Evolutionary conservation across 2,797 vertebrate genomes (phyloP), one percentile per base, ranked within the genome.

Genomic region (Phalanger gymnotis): DNA sequence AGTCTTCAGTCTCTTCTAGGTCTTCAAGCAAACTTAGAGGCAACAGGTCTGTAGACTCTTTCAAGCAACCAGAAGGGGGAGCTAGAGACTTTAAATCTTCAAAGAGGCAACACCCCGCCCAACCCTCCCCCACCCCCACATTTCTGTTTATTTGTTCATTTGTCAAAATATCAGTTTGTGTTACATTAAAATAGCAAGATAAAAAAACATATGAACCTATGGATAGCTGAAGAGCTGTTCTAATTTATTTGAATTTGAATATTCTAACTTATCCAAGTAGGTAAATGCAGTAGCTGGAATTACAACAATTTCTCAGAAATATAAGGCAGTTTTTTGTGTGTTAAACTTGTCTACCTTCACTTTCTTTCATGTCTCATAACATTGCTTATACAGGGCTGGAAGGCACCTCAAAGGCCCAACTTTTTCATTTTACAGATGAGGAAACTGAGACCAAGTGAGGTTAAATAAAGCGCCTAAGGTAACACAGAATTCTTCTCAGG

Each of bases 1-100:
- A 57, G 95, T 96, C 97, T 94, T 54, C 96, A 94, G 96, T 94
- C 93, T 55, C 94, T 96, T 57, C 34, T 92, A 95, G 91, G 14
- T 92, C 97, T 95, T 96, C 94, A 94, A 96, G 95, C 3, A 16
- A 31, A 92, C 3, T n/a, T 19, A 96, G 66, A 93, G 94, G 96
- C 93, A 95, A 56, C 90, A 96, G 81, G 95, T n/a, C 4, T 51
- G 52, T 54, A 90, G 93, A 90, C 73, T 4, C 0, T 53, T 5
- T 89, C 40, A 90, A 94, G 92, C 30, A 19, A 3, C 57, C 61
- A 2, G 73, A 47, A 51, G 9, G 47, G 91, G 14, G 10, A 93
- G 73, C 1, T 0, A 4, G 91, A 7, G 0, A 95, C 61, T 94
- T 94, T 90, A 53, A 11, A 94, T 89, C 31, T 3, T 54, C 92